Evolutionary conservation across 1,140 invertebrate genomes (phyloP).

Genomic region (Drosophila baimaii): DNA sequence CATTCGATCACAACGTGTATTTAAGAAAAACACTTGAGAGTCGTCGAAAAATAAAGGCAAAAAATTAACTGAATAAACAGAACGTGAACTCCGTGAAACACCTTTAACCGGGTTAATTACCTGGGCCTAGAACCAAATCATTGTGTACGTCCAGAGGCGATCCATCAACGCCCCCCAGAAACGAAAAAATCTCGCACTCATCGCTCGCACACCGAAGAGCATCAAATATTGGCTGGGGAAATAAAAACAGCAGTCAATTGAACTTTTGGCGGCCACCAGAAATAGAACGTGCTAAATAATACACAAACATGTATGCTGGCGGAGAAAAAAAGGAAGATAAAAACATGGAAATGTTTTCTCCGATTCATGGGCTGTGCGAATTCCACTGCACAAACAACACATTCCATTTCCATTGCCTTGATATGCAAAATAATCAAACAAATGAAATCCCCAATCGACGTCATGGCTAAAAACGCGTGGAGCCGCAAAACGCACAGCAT

Average conservation of each 20-base stretch:
- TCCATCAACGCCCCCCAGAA: constrained; percentile 24
- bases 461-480: constrained; percentile 30
- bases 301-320: constrained; percentile 26
- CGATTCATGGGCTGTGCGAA: constrained; percentile 53
- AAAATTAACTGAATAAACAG: constrained; percentile 1
- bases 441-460: constrained; percentile 39
- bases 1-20: constrained; percentile 33
- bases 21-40: constrained; percentile 4
- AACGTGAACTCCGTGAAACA: constrained; percentile 6
- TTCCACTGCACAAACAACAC: constrained; percentile 44
- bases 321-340: constrained; percentile 11
- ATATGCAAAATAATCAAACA: constrained; percentile 44
- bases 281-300: constrained; percentile 63
- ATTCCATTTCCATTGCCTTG: constrained; percentile 41
- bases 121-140: constrained; percentile 14
- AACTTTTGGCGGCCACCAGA: constrained; percentile 48
- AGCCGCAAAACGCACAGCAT: background rate
- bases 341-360: constrained; percentile 55
- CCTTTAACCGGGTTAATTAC: constrained; percentile 19
- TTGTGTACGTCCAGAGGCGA: constrained; percentile 23
- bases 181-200: constrained; percentile 27
- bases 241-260: constrained; percentile 61
- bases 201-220: constrained; percentile 20
- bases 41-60: background rate
- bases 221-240: constrained; percentile 43